Percentiles rank a stretch among this genome's conserved stretches.
Conservation (phyloP, 2,113 vertebrate genomes). For the Colinus virginianus region DNA sequence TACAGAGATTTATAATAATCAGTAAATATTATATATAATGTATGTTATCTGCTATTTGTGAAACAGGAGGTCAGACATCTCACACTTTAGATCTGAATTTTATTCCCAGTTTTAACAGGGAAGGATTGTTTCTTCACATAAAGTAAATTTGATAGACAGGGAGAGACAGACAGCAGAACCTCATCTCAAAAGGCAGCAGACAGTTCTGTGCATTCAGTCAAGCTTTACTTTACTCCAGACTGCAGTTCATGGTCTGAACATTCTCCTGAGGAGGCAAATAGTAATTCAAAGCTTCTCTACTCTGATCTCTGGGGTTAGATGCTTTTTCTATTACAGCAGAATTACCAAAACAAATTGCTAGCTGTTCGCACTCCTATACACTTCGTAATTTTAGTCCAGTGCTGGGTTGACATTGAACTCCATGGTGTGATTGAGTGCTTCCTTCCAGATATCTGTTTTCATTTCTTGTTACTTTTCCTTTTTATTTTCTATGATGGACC, state of each 20-base stretch:
- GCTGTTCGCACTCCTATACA: not conserved
- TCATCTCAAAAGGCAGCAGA: not conserved
- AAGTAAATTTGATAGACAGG: not conserved
- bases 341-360: not conserved
- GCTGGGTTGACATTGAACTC: not conserved
- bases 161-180: not conserved
- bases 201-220: not conserved
- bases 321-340: not conserved
- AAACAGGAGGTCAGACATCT: not conserved
- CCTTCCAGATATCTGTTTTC: not conserved
- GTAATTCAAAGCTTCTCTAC: not conserved
- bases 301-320: not conserved
- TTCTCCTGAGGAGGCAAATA: not conserved
- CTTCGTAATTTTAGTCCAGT: not conserved
- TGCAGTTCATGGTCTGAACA: not conserved
- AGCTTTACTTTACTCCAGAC: not conserved
- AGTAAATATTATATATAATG: not conserved
- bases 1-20: not conserved
- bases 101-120: not conserved
- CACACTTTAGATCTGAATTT: not conserved
- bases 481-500: not conserved
- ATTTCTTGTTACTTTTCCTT: not conserved
- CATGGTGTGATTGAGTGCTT: not conserved
- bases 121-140: not conserved
- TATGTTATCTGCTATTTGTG: not conserved